Base-by-base conservation (phyloP, 2,888 invertebrate species). In the Caenorhabditis sp. region DNA sequence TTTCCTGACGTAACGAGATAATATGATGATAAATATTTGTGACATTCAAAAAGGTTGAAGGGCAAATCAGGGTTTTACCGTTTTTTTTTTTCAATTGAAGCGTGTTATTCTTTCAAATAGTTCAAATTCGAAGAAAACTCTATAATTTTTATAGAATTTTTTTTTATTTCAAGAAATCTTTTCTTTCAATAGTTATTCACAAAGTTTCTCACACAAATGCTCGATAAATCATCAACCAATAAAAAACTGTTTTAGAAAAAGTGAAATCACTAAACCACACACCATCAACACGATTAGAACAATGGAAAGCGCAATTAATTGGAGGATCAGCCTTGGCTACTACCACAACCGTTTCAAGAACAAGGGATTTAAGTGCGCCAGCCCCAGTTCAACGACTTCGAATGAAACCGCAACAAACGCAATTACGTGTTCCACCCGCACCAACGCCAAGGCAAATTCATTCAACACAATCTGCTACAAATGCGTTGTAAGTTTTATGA, bases 291-390 rank as follows among this genome's bases (percentile, higher is more conserved):
- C 69, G 79, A 25, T 60, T 79, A 23, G 74, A 77, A 56, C 65
- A 61, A 69, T 82, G 81, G 81, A 80, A 82, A 59, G 70, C 76
- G 23, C 78, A 82, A 59, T 50, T 82, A 31, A 69, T 74, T 43
- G 59, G 67, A 0, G 63, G 63, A 21, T 70, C 68, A n/a, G 57
- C 76, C n/a, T 31, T 31, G 31, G n/a, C n/a, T n/a, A 31, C 5
- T 31, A 10, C 31, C 31, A 31, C 31, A 43, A 43, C 17, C 5
- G 14, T 43, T 2, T 14, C 43, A 10, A 23, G 77, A 56, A 63
- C 54, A 43, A 70, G 79, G 52, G 81, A 82, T 62, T 59, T 59
- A 38, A 78, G 78, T 62, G 81, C 76, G 1, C 81, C 81, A 20
- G 79, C 81, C 4, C 77, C 78, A 12, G 58, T 78, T 23, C 74